Conservation (phyloP, 2,113 vertebrate genomes). For the Myiopsitta monachus region DNA sequence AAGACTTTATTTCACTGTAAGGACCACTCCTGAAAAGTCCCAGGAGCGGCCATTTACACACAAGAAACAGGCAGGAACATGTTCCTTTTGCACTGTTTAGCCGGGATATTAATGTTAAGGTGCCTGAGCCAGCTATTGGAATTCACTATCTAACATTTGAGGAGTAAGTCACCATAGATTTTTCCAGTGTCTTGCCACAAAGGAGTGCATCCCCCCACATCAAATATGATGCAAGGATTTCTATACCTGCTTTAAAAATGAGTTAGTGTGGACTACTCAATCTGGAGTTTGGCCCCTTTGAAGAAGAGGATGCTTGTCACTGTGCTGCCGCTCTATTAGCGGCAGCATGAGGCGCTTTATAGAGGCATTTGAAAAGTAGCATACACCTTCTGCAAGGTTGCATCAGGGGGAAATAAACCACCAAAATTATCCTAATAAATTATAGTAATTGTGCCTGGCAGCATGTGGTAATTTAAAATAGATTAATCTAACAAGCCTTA, state of each 20-base stretch:
- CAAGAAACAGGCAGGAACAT: not conserved
- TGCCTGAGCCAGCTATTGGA: not conserved
- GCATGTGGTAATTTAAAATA: not conserved
- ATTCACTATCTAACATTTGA: not conserved
- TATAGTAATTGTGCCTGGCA: slow-evolving; percentile 47
- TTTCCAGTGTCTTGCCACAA: not conserved
- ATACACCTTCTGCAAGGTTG: not conserved
- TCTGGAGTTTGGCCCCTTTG: not conserved
- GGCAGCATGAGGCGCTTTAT: not conserved
- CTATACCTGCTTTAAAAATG: not conserved
- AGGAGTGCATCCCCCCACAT: not conserved
- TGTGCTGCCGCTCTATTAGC: not conserved
- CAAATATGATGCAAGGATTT: not conserved
- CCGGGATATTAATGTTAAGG: not conserved
- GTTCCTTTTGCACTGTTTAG: rapidly evolving
- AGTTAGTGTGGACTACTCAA: rapidly evolving
- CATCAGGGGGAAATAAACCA: not conserved
- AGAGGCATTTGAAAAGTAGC: not conserved
- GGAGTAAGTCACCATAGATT: not conserved
- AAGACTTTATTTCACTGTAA: not conserved
- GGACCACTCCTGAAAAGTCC: not conserved
- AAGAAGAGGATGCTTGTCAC: not conserved
- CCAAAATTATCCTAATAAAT: slow-evolving; percentile 35
- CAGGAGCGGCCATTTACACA: not conserved
- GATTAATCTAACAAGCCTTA: slow-evolving; percentile 52